Evolutionary conservation across 1,140 invertebrate species (phyloP), one percentile per base, ranked within the genome.

Genomic region (Eciton burchellii): DNA sequence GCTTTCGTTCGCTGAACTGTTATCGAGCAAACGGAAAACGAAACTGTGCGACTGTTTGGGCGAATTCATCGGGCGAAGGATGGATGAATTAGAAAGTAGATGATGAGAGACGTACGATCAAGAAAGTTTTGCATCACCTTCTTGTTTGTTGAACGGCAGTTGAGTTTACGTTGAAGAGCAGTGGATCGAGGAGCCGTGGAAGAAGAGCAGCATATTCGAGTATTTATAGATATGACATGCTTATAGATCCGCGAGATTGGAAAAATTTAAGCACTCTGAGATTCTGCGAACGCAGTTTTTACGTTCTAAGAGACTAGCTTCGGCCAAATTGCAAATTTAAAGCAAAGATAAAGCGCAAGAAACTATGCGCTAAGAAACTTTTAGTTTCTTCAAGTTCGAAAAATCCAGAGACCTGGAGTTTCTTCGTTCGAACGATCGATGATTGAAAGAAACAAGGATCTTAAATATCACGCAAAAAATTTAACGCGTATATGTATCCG

Each of bases 71-170:
- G 26, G 47, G 21, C 49, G 29, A 68, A 41, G 21, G 62, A 29
- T 77, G 47, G 47, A 77, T 77, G 47, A 29, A 77, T 68, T 54
- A 54, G 21, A 76, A 77, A 56, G 35, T 56, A 9, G 47, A 77
- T 45, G 21, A 43, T n/a, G 49, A 41, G 21, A 74, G 19, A 77
- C 68, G 62, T 68, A 45, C 43, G 52, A 68, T 54, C 29, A 77
- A 77, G 35, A 52, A 54, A 77, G 74, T 77, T 77, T 77, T 77
- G 74, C 74, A 77, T 68, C 74, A 77, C 49, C 74, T 77, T 68
- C 21, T 77, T 68, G 29, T 77, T 77, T 68, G 47, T 77, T 66
- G 45, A 77, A 68, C 47, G 74, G 62, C 62, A 77, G 74, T 66
- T 77, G 62, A 63, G 60, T 77, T 77, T 49, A 43, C 43, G 45